Percentiles rank a stretch among this genome's conserved stretches.
Conservation (phyloP, 2,113 vertebrate genomes). For the Psittacula cyanocephala region DNA sequence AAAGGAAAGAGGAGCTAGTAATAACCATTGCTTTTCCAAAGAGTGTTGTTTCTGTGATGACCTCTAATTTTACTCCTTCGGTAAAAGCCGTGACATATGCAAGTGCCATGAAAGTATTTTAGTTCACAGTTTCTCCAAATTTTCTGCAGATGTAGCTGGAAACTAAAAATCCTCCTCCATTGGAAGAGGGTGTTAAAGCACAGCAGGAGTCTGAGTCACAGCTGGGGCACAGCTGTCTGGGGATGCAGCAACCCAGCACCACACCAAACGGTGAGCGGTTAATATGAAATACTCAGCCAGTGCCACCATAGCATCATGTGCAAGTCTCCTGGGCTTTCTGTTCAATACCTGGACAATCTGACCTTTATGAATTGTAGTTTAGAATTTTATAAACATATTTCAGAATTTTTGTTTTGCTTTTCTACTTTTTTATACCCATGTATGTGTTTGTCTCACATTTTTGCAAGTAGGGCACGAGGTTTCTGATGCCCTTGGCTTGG, state of each 20-base stretch:
- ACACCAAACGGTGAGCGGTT: fast-evolving
- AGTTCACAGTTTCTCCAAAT: background rate
- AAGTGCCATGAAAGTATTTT: background rate
- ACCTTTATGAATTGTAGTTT: background rate
- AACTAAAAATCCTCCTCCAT: background rate
- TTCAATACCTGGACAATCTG: background rate
- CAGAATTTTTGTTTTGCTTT: background rate
- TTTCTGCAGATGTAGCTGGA: background rate
- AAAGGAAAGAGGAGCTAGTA: background rate
- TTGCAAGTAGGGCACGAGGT: background rate
- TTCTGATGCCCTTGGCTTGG: background rate
- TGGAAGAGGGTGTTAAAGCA: background rate
- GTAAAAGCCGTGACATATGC: background rate
- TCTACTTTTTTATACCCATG: background rate
- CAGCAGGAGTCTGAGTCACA: background rate
- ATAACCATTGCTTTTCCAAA: background rate
- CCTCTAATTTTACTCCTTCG: background rate
- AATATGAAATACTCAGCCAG: background rate
- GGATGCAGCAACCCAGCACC: background rate
- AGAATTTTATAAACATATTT: background rate
- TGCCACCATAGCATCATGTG: background rate
- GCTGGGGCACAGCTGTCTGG: background rate
- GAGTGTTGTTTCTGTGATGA: background rate
- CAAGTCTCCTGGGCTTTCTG: background rate
- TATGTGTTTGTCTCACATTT: background rate